These are phyloP conservation scores for Litoditis marina DNA, from an alignment of 2,888 invertebrate species.

Conservation along the genomic window DNA sequence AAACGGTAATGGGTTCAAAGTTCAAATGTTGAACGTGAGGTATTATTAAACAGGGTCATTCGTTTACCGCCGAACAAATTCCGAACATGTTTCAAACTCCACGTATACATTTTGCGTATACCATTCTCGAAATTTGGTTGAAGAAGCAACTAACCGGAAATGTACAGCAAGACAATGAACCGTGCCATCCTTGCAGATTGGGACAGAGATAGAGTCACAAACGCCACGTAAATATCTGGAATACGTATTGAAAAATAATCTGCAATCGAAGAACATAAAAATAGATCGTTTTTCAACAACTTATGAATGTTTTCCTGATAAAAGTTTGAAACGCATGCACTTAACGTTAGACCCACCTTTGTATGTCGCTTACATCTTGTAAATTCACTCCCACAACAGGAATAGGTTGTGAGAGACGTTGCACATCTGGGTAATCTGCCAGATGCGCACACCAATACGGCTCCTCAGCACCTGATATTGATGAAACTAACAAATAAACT, in stretches of 20 bases:
- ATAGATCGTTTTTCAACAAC: no score
- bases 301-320: no score
- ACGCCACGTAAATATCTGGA: slow-evolving; percentile 3
- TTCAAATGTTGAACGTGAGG: background rate
- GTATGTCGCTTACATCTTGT: background rate
- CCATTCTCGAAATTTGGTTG: no score
- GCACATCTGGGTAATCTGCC: slow-evolving; percentile 16
- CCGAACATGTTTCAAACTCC: no score
- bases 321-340: no score
- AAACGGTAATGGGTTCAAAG: background rate
- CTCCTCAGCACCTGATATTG: slow-evolving; percentile 4
- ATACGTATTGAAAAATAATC: no score
- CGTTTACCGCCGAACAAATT: no score
- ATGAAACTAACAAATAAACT: background rate
- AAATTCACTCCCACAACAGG: slow-evolving; percentile 18
- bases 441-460: slow-evolving; percentile 31
- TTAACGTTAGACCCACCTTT: no score
- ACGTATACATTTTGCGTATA: no score
- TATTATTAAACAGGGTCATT: no score
- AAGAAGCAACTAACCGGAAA: slow-evolving; percentile 1
- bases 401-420: slow-evolving; percentile 19
- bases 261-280: no score
- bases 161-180: slow-evolving; percentile 11
- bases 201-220: slow-evolving; percentile 14
- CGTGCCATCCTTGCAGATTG: background rate